Evolutionary conservation across 2,888 invertebrate species (phyloP).

Genomic region (Lycaena phlaeas): DNA sequence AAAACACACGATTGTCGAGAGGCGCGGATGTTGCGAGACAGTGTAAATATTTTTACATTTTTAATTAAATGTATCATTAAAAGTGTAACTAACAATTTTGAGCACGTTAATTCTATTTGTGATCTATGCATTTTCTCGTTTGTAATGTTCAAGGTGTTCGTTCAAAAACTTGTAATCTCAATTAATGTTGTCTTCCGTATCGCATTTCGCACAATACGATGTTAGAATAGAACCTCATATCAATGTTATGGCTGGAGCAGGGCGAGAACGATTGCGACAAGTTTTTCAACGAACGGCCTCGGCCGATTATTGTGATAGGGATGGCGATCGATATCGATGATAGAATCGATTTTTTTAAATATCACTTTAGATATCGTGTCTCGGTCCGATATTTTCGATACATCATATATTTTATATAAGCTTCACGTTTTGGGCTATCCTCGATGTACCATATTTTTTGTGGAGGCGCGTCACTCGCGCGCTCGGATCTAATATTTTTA

Average conservation of each 20-base stretch:
- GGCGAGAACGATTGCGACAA: conserved; percentile 33
- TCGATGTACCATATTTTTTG: too few species aligned
- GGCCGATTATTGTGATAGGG: conserved; percentile 16
- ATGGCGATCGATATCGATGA: too few species aligned
- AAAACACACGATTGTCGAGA: too few species aligned
- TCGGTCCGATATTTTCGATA: too few species aligned
- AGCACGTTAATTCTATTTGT: conserved; percentile 50
- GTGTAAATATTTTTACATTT: conserved; percentile 65
- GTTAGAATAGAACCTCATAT: conserved; percentile 61
- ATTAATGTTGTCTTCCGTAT: conserved; percentile 60
- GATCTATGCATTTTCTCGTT: conserved; percentile 38
- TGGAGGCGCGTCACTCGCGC: too few species aligned
- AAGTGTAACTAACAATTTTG: conserved; percentile 44
- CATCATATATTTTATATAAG: too few species aligned
- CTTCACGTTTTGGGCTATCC: too few species aligned
- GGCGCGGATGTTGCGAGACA: conserved; percentile 18
- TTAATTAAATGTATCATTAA: conserved; percentile 49
- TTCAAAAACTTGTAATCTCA: conserved; percentile 50
- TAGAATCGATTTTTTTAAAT: too few species aligned
- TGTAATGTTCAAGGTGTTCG: conserved; percentile 20
- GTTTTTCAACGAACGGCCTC: conserved; percentile 49
- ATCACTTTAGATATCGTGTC: too few species aligned
- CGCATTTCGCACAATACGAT: conserved; percentile 59
- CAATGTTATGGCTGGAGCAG: conserved; percentile 47
- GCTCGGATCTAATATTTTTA: too few species aligned